Evolutionary conservation across 2,888 invertebrate genomes (phyloP).

Genomic region (Pogonocherus hispidulus): DNA sequence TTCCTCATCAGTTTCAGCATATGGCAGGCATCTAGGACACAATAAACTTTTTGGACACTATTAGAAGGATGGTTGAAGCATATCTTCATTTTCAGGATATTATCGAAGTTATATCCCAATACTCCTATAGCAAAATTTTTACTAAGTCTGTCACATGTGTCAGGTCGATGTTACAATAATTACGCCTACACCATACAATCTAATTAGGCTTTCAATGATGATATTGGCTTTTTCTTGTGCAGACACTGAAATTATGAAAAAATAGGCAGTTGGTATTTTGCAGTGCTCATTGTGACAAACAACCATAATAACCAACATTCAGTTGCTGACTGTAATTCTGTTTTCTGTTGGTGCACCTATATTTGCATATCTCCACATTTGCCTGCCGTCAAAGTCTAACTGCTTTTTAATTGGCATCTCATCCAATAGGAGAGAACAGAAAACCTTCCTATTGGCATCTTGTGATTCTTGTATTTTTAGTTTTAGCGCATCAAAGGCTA

Average conservation of each 20-base stretch:
- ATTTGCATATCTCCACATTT: slow-evolving; percentile 42
- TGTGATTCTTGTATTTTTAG: neutral
- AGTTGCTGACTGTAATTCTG: slow-evolving; percentile 39
- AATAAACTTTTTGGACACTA: neutral
- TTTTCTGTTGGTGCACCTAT: slow-evolving; percentile 32
- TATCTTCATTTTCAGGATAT: neutral
- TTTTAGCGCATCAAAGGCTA: neutral
- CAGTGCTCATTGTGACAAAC: slow-evolving; percentile 23
- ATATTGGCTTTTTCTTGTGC: slow-evolving; percentile 40
- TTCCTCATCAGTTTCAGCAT: neutral
- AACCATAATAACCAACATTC: slow-evolving; percentile 43
- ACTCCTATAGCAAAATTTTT: neutral
- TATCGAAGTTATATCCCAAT: neutral
- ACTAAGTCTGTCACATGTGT: neutral
- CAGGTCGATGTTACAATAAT: slow-evolving; percentile 22
- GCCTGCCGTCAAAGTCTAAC: slow-evolving; percentile 44
- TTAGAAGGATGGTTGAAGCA: neutral
- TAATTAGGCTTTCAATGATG: slow-evolving; percentile 26
- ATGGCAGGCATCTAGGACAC: neutral
- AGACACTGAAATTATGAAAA: slow-evolving; percentile 31
- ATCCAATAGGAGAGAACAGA: too few relatives aligned
- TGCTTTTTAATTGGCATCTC: slow-evolving; percentile 28
- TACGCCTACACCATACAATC: slow-evolving; percentile 35
- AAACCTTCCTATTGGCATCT: neutral
- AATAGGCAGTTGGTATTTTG: slow-evolving; percentile 37